A percentile compares a stretch with the other conserved stretches of the same genome.
Conservation (phyloP, 2,113 vertebrate genomes). For the Apaloderma vittatum region DNA sequence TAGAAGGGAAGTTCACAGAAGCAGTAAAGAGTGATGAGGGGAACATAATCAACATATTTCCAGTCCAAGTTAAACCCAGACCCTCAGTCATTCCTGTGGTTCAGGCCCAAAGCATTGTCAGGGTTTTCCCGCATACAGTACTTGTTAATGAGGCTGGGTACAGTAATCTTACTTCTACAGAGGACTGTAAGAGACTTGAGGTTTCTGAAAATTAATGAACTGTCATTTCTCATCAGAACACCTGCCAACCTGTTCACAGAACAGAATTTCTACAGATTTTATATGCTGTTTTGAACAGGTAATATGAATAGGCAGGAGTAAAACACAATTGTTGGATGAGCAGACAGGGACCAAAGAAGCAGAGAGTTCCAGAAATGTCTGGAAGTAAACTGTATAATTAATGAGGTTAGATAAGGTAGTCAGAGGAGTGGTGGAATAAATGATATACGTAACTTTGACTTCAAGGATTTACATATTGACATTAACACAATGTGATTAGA, state of each 20-base stretch:
- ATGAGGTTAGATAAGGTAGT: constrained; percentile 5
- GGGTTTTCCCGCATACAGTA: not conserved
- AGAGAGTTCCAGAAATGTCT: not conserved
- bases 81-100: not conserved
- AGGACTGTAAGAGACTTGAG: not conserved
- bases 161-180: not conserved
- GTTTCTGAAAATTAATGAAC: not conserved
- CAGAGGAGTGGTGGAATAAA: constrained; percentile 2
- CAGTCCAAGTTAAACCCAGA: not conserved
- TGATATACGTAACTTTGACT: not conserved
- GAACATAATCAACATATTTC: not conserved
- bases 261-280: not conserved
- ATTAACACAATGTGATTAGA: not conserved
- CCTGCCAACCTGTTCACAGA: not conserved
- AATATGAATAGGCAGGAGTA: not conserved
- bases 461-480: not conserved
- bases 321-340: not conserved
- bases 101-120: not conserved
- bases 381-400: not conserved
- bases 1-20: not conserved
- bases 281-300: not conserved
- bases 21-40: not conserved
- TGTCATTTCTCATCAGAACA: not conserved
- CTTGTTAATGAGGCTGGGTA: not conserved
- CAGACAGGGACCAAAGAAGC: not conserved